These are phyloP conservation scores for Ptychodera flava DNA, from an alignment of 35 echinoderm and acorn worm genomes.

Conservation along the genomic window DNA sequence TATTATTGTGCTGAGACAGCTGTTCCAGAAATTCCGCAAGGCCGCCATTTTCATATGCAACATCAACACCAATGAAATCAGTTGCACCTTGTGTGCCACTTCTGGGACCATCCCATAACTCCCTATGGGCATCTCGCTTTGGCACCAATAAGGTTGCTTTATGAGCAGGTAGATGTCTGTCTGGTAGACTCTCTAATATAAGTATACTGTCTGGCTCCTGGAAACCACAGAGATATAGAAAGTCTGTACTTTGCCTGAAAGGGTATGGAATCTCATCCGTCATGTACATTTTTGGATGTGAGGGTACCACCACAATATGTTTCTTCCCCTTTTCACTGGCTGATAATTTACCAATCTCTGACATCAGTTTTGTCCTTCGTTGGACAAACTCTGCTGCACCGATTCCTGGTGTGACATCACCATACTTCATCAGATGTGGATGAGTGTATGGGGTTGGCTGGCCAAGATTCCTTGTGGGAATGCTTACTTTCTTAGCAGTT, in stretches of 20 bases:
- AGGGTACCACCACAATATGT: slow-evolving; percentile 70
- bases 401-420: slow-evolving; percentile 87
- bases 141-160: slow-evolving; percentile 76
- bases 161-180: slow-evolving; percentile 53
- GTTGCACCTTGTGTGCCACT: slow-evolving; percentile 77
- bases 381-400: slow-evolving; percentile 36
- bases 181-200: slow-evolving; percentile 70
- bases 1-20: slow-evolving; percentile 33
- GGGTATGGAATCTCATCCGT: slow-evolving; percentile 95
- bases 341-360: slow-evolving; percentile 56
- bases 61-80: slow-evolving; percentile 77
- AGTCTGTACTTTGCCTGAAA: slow-evolving; percentile 85
- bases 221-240: slow-evolving; percentile 89
- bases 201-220: slow-evolving; percentile 89
- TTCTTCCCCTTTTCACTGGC: slow-evolving; percentile 28
- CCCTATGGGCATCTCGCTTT: slow-evolving; percentile 75
- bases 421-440: slow-evolving; percentile 60
- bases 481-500: not conserved
- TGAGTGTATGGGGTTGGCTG: slow-evolving; percentile 93
- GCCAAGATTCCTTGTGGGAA: slow-evolving; percentile 56
- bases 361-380: slow-evolving; percentile 55
- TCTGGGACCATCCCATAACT: slow-evolving; percentile 93
- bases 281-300: slow-evolving; percentile 78
- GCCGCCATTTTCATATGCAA: slow-evolving; percentile 47
- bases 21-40: slow-evolving; percentile 55